Evolutionary conservation across 2,888 invertebrate species (phyloP).

Genomic region (Amorpha juglandis): DNA sequence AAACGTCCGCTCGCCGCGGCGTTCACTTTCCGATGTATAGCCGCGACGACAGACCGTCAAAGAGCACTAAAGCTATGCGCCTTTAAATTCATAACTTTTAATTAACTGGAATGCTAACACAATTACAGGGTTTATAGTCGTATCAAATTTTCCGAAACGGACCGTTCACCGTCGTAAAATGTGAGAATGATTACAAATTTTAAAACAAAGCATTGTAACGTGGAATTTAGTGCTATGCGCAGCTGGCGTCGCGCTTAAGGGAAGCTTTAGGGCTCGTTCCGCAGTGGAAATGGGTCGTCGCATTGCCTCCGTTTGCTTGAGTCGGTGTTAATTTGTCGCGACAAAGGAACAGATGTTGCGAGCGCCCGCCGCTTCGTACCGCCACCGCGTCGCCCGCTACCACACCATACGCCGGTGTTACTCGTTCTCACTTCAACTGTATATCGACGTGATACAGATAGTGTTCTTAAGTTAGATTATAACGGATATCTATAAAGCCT

Average conservation of each 20-base stretch:
- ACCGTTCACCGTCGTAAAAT: conserved; percentile 81
- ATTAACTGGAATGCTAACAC: conserved; percentile 82
- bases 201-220: conserved; percentile 82
- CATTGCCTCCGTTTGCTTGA: conserved; percentile 72
- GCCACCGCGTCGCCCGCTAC: conserved; percentile 40
- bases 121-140: conserved; percentile 82
- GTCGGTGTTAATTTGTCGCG: conserved; percentile 78
- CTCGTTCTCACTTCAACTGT: conserved; percentile 1
- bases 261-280: conserved; percentile 75
- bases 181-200: conserved; percentile 84
- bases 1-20: not conserved
- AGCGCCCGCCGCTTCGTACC: conserved; percentile 43
- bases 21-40: conserved; percentile 45
- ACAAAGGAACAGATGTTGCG: conserved; percentile 76
- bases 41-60: conserved; percentile 65
- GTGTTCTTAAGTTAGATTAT: not conserved
- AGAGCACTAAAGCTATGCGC: conserved; percentile 70
- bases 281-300: conserved; percentile 69
- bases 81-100: conserved; percentile 84
- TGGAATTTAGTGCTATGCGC: conserved; percentile 77
- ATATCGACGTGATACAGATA: not conserved
- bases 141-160: conserved; percentile 83
- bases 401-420: conserved; percentile 29
- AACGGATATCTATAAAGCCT: too few species aligned
- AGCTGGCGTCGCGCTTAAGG: conserved; percentile 75